Conservation (phyloP, 2,888 invertebrate genomes). For the Synergus itoensis region DNA sequence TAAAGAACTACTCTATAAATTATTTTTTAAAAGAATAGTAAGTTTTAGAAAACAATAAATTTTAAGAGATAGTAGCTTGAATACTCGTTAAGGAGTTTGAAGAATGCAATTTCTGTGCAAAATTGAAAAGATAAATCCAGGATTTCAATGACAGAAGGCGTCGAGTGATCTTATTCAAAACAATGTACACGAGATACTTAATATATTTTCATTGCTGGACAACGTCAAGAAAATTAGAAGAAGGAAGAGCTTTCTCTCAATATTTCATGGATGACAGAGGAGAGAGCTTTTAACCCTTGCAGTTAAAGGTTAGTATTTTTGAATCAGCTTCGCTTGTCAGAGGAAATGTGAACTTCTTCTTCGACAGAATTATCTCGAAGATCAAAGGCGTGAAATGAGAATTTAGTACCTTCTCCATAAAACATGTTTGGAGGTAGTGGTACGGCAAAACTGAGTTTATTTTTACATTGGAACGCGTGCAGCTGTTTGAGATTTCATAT, state of each 20-base stretch:
- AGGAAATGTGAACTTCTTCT: conserved; percentile 20
- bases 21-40: background rate
- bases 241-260: conserved; percentile 64
- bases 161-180: conserved; percentile 59
- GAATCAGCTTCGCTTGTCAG: conserved; percentile 31
- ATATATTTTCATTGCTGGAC: conserved; percentile 66
- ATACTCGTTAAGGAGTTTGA: background rate
- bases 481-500: conserved; percentile 42
- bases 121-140: background rate
- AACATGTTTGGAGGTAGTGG: conserved; percentile 3
- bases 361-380: conserved; percentile 23
- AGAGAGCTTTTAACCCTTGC: conserved; percentile 73
- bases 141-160: conserved; percentile 49
- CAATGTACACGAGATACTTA: conserved; percentile 70
- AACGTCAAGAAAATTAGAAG: conserved; percentile 58
- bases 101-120: background rate
- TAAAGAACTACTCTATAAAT: background rate
- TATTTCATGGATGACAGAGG: conserved; percentile 74
- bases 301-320: conserved; percentile 65
- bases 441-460: conserved; percentile 45
- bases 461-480: conserved; percentile 45
- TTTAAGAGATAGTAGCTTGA: background rate
- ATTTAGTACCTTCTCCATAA: conserved; percentile 36
- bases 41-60: background rate
- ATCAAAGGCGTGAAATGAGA: conserved; percentile 40